phyloP scores from a whole-genome alignment of 2,797 vertebrate species.

The Epinephelus coioides region DNA sequence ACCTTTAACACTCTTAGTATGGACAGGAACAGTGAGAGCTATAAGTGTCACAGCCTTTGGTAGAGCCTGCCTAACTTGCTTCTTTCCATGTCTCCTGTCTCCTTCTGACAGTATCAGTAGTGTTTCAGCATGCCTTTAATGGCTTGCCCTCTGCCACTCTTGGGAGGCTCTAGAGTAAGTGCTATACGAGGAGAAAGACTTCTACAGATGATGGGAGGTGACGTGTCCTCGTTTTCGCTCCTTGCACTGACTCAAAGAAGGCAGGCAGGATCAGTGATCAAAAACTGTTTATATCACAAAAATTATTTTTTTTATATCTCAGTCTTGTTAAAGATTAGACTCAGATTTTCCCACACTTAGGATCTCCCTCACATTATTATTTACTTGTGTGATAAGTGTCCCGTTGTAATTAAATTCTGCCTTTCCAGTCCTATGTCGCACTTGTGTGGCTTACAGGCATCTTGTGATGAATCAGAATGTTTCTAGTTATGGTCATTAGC shows the following conservation, averaged over 20 bases:
- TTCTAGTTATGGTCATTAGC: constrained; percentile 48
- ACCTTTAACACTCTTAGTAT: constrained; percentile 11
- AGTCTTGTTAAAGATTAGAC: not conserved
- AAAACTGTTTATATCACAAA: constrained; percentile 8
- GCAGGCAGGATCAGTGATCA: constrained; percentile 1
- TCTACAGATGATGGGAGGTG: constrained; percentile 75
- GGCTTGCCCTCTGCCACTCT: constrained; percentile 67
- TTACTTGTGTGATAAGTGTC: constrained; percentile 16
- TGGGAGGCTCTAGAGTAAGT: constrained; percentile 74
- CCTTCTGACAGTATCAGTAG: constrained; percentile 72
- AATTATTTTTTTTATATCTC: not conserved
- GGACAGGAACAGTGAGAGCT: constrained; percentile 18
- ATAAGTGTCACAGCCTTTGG: constrained; percentile 25
- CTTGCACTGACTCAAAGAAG: constrained; percentile 31
- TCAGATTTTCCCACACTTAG: not conserved
- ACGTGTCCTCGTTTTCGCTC: constrained; percentile 77
- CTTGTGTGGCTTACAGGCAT: constrained; percentile 27
- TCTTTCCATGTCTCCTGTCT: constrained; percentile 39
- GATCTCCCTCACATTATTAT: not conserved
- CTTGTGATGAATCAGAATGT: constrained; percentile 39
- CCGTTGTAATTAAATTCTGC: not conserved
- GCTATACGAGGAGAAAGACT: constrained; percentile 60
- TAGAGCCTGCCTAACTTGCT: constrained; percentile 33
- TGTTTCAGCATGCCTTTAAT: constrained; percentile 82
- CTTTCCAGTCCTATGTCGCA: constrained; percentile 10